These are phyloP conservation scores for Atractosteus spatula DNA, from an alignment of 2,113 vertebrate genomes.

Conservation along the genomic window DNA sequence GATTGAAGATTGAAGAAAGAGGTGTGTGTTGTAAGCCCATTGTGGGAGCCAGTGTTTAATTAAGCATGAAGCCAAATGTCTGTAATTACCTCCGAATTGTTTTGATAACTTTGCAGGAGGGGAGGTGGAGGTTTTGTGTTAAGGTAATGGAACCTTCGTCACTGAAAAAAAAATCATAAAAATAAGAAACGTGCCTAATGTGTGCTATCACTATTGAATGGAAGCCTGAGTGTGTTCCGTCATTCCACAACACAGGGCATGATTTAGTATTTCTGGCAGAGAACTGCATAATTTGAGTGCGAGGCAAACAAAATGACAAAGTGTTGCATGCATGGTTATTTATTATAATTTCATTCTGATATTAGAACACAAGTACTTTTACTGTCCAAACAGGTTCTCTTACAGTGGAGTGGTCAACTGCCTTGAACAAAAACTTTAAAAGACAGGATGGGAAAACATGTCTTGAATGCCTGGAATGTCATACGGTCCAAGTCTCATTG, in stretches of 20 bases:
- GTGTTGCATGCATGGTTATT: slow-evolving; percentile 36
- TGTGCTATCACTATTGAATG: neutral
- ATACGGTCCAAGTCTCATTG: no score
- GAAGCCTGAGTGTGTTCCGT: neutral
- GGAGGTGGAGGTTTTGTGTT: neutral
- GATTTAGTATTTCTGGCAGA: slow-evolving; percentile 51
- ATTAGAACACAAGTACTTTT: no score
- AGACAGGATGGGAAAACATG: no score
- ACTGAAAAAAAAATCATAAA: neutral
- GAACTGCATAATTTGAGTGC: slow-evolving; percentile 34
- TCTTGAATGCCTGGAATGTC: no score
- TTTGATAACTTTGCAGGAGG: slow-evolving; percentile 45
- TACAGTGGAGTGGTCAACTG: no score
- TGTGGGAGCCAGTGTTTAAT: slow-evolving; percentile 60
- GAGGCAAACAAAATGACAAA: neutral
- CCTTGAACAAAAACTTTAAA: no score
- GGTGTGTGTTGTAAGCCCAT: slow-evolving; percentile 33
- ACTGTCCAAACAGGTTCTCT: no score
- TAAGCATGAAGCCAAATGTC: slow-evolving; percentile 58
- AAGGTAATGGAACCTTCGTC: neutral
- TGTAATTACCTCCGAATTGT: slow-evolving; percentile 63
- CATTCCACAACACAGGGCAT: neutral
- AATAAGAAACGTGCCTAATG: neutral
- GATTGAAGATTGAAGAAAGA: slow-evolving; percentile 49
- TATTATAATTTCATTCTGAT: slow-evolving; percentile 14